Conservation (phyloP, 2,888 invertebrate genomes). For the Eurytoma adleriae region DNA sequence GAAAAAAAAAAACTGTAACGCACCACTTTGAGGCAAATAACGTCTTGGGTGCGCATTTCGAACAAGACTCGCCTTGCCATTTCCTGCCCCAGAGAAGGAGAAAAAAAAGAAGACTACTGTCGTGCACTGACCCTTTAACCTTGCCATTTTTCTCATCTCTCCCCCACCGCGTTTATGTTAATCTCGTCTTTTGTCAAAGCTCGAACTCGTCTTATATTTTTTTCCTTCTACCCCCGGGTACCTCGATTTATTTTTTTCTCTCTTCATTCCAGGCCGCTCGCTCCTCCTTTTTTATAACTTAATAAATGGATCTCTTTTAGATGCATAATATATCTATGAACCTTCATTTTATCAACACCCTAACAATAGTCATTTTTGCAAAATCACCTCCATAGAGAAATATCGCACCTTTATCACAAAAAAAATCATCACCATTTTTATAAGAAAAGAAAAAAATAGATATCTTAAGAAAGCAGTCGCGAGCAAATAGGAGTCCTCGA, state of each 20-base stretch:
- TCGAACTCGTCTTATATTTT: conserved; percentile 35
- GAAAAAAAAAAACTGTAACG: conserved; percentile 23
- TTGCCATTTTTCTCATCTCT: conserved; percentile 37
- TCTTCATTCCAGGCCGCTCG: background rate
- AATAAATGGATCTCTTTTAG: background rate
- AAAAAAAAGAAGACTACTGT: background rate
- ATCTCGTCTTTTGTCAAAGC: conserved; percentile 42
- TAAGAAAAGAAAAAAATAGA: too few relatives aligned
- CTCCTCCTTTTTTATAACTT: conserved; percentile 25
- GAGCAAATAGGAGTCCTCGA: too few relatives aligned
- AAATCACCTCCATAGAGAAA: background rate
- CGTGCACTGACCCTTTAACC: conserved; percentile 51
- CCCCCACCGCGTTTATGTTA: conserved; percentile 18
- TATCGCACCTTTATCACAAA: too few relatives aligned
- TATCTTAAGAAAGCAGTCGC: too few relatives aligned
- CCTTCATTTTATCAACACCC: too few relatives aligned
- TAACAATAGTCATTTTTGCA: background rate
- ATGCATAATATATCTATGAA: too few relatives aligned
- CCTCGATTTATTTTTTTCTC: background rate
- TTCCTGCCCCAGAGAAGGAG: conserved; percentile 44
- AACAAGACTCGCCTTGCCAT: conserved; percentile 39
- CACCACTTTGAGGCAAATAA: conserved; percentile 31
- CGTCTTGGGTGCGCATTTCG: background rate
- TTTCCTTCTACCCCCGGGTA: conserved; percentile 13
- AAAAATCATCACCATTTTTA: too few relatives aligned